phyloP scores from a whole-genome alignment of 2,113 vertebrate genomes.

The Scalopus aquaticus region DNA sequence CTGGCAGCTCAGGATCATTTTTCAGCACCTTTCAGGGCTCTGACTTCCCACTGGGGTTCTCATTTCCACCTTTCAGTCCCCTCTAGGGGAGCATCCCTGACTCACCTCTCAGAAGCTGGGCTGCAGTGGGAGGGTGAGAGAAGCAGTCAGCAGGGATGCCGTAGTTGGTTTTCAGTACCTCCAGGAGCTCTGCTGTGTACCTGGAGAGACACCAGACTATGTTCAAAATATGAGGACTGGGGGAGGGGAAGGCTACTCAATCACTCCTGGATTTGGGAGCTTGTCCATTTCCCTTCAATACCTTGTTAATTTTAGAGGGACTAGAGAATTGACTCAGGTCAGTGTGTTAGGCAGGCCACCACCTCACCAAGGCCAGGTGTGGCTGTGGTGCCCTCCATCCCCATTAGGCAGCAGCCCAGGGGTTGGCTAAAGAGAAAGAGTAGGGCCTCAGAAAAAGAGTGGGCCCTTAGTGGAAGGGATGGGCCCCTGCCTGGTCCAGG shows the following conservation, averaged over 20 bases:
- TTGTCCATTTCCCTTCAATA: not conserved
- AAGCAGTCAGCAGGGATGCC: constrained; percentile 83
- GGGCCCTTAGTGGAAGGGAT: not conserved
- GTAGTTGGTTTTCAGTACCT: constrained; percentile 82
- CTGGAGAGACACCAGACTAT: constrained; percentile 66
- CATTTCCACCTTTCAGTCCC: not conserved
- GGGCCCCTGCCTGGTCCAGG: not conserved
- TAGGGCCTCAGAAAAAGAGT: not conserved
- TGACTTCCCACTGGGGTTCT: not conserved
- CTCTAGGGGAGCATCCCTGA: not conserved
- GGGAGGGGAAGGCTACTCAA: not conserved
- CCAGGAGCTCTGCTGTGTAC: constrained; percentile 79
- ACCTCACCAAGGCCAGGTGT: not conserved
- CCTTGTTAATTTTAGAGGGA: not conserved
- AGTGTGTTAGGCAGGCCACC: not conserved
- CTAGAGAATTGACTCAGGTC: not conserved
- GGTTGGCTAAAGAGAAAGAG: not conserved
- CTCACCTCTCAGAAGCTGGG: constrained; percentile 84
- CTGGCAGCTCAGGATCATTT: not conserved
- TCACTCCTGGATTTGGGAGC: not conserved
- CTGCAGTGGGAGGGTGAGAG: constrained; percentile 81
- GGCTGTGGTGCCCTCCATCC: not conserved
- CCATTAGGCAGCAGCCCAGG: not conserved
- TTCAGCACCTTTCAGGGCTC: not conserved
- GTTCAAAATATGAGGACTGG: not conserved